Percentiles rank a stretch among this genome's conserved stretches.
These are phyloP conservation scores for Alfaro cultratus DNA, from an alignment of 2,797 vertebrate species.

Conservation along the genomic window DNA sequence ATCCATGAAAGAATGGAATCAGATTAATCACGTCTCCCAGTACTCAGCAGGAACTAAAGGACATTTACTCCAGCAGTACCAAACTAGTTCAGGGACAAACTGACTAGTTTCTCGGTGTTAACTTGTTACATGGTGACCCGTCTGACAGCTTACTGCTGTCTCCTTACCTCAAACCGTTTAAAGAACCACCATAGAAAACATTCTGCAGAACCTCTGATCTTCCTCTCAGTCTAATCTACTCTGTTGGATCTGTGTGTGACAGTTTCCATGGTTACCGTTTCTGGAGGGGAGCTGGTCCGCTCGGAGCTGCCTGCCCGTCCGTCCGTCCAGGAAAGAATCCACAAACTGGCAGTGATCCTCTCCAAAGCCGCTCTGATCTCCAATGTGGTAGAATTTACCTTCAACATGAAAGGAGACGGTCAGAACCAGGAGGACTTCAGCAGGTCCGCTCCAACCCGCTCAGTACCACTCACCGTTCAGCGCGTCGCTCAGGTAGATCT, in stretches of 20 bases:
- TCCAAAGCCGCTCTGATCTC: conserved; percentile 92
- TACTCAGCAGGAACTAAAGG: too few species aligned
- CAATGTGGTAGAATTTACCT: conserved; percentile 96
- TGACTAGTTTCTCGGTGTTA: too few species aligned
- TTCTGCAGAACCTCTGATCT: neutral
- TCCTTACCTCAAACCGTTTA: neutral
- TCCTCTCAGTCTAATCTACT: neutral
- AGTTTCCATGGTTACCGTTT: conserved; percentile 66
- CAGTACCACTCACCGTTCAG: conserved; percentile 85
- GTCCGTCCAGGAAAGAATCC: conserved; percentile 94
- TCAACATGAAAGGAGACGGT: conserved; percentile 11
- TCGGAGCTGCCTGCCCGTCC: conserved; percentile 86
- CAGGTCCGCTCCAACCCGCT: neutral
- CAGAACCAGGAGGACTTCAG: neutral
- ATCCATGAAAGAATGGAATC: too few species aligned
- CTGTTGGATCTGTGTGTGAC: neutral
- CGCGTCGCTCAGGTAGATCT: conserved; percentile 95
- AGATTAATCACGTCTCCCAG: too few species aligned
- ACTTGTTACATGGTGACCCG: too few species aligned
- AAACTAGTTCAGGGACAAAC: too few species aligned
- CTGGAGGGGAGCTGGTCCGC: conserved; percentile 84
- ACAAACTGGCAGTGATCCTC: conserved; percentile 98
- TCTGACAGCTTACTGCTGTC: neutral
- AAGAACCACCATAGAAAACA: neutral
- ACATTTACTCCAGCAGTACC: too few species aligned